Conservation (phyloP, 1,140 invertebrate genomes). For the Leptinotarsa undecemlineata region DNA sequence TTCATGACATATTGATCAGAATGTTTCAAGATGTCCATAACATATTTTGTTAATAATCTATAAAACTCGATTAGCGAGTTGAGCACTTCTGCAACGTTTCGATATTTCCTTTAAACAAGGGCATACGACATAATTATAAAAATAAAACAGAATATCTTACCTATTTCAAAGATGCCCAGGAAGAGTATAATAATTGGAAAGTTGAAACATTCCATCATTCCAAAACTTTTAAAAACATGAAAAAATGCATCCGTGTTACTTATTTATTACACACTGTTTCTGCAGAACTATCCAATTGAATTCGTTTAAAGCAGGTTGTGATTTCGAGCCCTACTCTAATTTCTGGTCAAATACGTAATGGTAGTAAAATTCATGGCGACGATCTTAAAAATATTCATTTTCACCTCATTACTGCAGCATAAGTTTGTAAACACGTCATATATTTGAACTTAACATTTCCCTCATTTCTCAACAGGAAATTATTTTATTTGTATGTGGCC, state of each 20-base stretch:
- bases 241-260: neutral
- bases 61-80: neutral
- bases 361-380: neutral
- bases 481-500: neutral
- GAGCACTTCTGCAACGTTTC: neutral
- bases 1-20: no score
- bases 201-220: neutral
- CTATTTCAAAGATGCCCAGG: neutral
- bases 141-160: neutral
- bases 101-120: neutral
- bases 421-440: neutral
- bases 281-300: neutral
- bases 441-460: neutral
- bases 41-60: neutral
- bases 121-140: no score
- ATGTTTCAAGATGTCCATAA: no score
- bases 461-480: neutral
- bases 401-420: neutral
- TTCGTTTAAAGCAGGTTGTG: neutral
- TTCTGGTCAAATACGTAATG: neutral
- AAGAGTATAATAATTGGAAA: neutral
- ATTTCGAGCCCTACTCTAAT: neutral
- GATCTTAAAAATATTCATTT: neutral
- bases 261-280: neutral
- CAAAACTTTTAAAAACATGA: neutral